phyloP scores from a whole-genome alignment of 2,888 invertebrate species.

The Aspidiotus destructor region DNA sequence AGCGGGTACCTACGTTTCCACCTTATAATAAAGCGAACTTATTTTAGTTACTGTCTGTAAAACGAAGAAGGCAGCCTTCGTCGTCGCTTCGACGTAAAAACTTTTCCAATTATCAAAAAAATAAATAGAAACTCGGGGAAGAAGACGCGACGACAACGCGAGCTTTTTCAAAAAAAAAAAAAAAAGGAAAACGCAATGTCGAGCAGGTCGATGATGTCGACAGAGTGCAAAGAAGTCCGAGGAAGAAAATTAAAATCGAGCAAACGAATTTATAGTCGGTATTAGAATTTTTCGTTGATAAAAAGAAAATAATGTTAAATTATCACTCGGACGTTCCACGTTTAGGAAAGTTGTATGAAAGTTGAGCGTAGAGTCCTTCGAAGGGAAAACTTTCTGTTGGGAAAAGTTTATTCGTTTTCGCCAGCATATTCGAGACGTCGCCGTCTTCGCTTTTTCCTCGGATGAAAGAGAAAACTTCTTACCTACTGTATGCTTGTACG shows the following conservation, averaged over 20 bases:
- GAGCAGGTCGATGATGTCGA: no score
- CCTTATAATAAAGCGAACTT: no score
- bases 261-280: constrained; percentile 31
- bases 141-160: constrained; percentile 14
- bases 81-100: constrained; percentile 16
- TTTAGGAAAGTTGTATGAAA: constrained; percentile 9
- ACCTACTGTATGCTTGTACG: no score
- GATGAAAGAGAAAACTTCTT: neutral
- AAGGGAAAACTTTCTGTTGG: neutral
- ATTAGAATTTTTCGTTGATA: constrained; percentile 32
- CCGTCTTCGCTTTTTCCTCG: no score
- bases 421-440: neutral
- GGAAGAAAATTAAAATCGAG: constrained; percentile 28
- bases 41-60: no score
- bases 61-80: no score
- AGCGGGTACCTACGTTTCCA: no score
- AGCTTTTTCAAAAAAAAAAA: neutral
- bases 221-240: constrained; percentile 14
- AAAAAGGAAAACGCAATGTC: neutral
- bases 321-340: constrained; percentile 22
- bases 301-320: constrained; percentile 30
- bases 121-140: neutral
- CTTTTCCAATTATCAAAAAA: constrained; percentile 30
- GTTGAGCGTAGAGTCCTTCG: neutral
- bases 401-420: no score